Percentiles rank a stretch among this genome's conserved stretches.
Conservation (phyloP, 2,113 vertebrate genomes). For the Larimichthys polyactis region DNA sequence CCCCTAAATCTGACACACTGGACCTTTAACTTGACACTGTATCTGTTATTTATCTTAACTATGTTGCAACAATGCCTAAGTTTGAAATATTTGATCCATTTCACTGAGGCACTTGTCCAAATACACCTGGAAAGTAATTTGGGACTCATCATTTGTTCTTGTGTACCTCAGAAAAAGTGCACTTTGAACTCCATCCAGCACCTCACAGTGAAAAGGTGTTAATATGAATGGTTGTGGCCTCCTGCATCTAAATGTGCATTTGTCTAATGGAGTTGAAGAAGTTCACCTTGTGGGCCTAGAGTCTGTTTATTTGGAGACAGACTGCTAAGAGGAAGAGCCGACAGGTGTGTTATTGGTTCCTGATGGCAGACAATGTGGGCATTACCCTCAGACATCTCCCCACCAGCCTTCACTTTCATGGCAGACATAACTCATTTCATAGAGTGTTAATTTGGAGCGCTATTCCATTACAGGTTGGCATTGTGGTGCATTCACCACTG, state of each 20-base stretch:
- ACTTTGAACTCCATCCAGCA: conserved; percentile 14
- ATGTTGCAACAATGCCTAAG: not conserved
- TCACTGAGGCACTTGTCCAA: not conserved
- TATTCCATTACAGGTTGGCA: conserved; percentile 75
- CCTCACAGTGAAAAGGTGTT: not conserved
- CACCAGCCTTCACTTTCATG: conserved; percentile 68
- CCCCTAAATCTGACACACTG: too few relatives aligned
- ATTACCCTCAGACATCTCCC: conserved; percentile 55
- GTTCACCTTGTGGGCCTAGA: conserved; percentile 39
- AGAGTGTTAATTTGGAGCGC: conserved; percentile 74
- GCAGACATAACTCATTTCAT: conserved; percentile 79
- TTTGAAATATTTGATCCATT: conserved; percentile 4
- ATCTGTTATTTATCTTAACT: conserved; percentile 1
- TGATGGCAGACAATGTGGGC: conserved; percentile 59
- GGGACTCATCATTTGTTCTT: conserved; percentile 1
- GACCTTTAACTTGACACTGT: too few relatives aligned
- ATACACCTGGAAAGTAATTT: conserved; percentile 14
- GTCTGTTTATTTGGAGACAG: conserved; percentile 49
- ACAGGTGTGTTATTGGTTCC: conserved; percentile 66
- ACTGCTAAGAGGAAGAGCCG: conserved; percentile 13
- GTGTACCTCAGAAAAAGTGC: not conserved
- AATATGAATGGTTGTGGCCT: not conserved
- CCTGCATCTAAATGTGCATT: conserved; percentile 12
- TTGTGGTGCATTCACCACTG: conserved; percentile 65
- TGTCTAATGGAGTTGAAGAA: conserved; percentile 28